Conservation (phyloP, 1,140 invertebrate genomes). For the Aphaenogaster floridana region DNA sequence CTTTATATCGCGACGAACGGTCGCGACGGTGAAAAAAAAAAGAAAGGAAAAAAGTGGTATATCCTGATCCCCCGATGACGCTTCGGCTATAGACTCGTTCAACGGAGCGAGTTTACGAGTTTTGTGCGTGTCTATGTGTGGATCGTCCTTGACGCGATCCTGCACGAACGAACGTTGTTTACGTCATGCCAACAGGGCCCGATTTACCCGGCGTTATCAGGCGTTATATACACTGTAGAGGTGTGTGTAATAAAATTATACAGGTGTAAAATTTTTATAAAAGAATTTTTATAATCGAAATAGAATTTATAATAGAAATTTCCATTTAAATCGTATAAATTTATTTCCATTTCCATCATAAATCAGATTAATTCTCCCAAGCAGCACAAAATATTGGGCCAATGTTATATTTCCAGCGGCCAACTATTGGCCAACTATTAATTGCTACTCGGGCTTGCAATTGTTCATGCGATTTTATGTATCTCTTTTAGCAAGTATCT, state of each 20-base stretch:
- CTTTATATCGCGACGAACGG: not conserved
- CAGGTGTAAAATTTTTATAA: not conserved
- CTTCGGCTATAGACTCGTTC: too few species aligned
- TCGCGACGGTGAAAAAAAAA: not conserved
- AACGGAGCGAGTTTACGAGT: not conserved
- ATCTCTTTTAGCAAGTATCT: too few species aligned
- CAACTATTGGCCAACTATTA: too few species aligned
- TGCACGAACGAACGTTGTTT: not conserved
- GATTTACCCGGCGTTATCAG: not conserved
- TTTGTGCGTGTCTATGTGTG: not conserved
- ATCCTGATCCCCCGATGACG: not conserved
- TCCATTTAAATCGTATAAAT: not conserved
- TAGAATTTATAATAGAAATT: not conserved
- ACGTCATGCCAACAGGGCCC: constrained; percentile 21
- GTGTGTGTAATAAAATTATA: not conserved
- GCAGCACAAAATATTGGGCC: too few species aligned
- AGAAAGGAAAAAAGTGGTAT: constrained; percentile 5
- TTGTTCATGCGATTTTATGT: too few species aligned
- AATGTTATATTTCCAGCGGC: too few species aligned
- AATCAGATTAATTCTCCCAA: not conserved
- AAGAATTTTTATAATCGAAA: not conserved
- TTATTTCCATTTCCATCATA: not conserved
- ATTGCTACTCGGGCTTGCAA: too few species aligned
- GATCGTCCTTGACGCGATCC: constrained; percentile 26
- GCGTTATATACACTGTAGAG: not conserved